Conservation (phyloP, 2,797 vertebrate species). For the Tamandua tetradactyla region DNA sequence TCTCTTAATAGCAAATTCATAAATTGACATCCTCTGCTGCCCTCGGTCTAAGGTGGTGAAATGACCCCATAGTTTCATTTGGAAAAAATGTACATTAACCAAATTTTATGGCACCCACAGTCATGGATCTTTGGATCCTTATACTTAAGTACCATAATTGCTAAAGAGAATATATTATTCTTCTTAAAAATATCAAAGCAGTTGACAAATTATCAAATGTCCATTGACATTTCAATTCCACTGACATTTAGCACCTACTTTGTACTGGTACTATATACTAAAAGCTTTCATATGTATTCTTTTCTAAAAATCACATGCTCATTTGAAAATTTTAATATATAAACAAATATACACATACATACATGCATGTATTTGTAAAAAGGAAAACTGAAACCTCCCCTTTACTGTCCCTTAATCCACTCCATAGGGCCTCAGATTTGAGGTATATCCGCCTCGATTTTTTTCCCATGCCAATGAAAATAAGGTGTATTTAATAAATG, state of each 20-base stretch:
- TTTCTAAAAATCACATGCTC: neutral
- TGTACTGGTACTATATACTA: neutral
- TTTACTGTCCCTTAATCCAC: neutral
- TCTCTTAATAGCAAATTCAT: conserved; percentile 73
- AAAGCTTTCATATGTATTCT: neutral
- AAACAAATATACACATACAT: neutral
- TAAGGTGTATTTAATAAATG: neutral
- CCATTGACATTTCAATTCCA: neutral
- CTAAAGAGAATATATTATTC: conserved; percentile 51
- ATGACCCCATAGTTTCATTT: conserved; percentile 46
- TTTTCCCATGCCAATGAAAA: neutral
- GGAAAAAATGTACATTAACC: conserved; percentile 78
- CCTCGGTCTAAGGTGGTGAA: conserved; percentile 62
- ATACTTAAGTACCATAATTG: conserved; percentile 71
- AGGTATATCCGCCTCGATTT: neutral
- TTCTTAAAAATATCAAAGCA: conserved; percentile 56
- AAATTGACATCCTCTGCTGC: conserved; percentile 71
- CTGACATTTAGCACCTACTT: neutral
- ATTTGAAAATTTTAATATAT: neutral
- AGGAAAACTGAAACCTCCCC: neutral
- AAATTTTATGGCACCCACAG: conserved; percentile 67
- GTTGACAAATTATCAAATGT: neutral
- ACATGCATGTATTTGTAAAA: neutral
- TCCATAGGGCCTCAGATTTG: neutral
- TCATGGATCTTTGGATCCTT: conserved; percentile 77